phyloP scores from a whole-genome alignment of 2,113 vertebrate genomes.

The Channa maculata region DNA sequence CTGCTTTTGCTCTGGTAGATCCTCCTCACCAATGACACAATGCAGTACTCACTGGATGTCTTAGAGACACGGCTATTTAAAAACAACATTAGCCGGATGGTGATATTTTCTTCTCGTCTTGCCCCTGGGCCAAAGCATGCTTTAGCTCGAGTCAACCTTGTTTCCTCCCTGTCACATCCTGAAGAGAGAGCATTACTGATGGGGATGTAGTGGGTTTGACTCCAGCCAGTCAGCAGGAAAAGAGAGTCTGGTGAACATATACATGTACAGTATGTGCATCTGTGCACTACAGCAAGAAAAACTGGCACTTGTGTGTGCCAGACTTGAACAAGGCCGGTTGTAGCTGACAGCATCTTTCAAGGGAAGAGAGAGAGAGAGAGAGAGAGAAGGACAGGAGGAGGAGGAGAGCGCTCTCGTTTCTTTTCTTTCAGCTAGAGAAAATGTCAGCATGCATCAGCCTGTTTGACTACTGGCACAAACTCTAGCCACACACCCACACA shows the following conservation, averaged over 20 bases:
- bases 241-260: constrained; percentile 17
- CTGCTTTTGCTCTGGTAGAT: constrained; percentile 17
- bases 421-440: constrained; percentile 63
- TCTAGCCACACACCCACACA: constrained; percentile 65
- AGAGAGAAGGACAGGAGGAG: constrained; percentile 23
- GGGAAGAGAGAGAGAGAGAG: constrained; percentile 38
- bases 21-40: constrained; percentile 38
- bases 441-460: constrained; percentile 77
- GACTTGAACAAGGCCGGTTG: constrained; percentile 61
- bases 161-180: constrained; percentile 63
- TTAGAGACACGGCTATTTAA: constrained; percentile 62
- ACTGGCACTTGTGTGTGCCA: constrained; percentile 6
- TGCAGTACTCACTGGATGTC: constrained; percentile 14
- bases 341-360: constrained; percentile 72
- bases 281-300: constrained; percentile 22
- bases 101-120: constrained; percentile 58
- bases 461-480: constrained; percentile 73
- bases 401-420: constrained; percentile 36
- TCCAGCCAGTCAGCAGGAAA: constrained; percentile 52
- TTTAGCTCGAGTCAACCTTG: constrained; percentile 57
- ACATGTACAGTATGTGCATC: constrained; percentile 13
- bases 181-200: constrained; percentile 47
- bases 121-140: constrained; percentile 52
- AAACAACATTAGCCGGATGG: constrained; percentile 59
- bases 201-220: constrained; percentile 52